Evolutionary conservation across 2,797 vertebrate species (phyloP).

Genomic region (Chrysocyon brachyurus): DNA sequence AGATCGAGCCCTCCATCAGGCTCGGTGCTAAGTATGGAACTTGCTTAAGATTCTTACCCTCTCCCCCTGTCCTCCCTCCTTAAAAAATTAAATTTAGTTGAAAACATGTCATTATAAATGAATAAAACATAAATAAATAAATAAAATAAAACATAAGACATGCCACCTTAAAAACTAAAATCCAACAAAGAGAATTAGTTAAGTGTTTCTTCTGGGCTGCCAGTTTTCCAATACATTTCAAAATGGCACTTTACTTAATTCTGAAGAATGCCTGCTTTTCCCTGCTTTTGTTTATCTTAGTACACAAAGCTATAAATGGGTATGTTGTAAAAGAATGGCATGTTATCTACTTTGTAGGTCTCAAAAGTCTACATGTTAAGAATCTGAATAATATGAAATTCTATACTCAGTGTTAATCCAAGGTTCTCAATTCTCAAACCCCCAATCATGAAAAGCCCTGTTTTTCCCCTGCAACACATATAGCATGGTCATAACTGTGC

Average conservation of each 20-base stretch:
- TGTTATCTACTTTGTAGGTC: background rate
- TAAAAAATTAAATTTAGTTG: slow-evolving; percentile 38
- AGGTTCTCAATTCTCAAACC: slow-evolving; percentile 1
- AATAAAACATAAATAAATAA: slow-evolving; percentile 2
- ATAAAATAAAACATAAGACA: background rate
- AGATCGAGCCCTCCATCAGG: background rate
- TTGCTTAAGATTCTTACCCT: background rate
- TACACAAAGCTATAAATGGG: slow-evolving; percentile 3
- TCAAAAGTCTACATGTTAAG: slow-evolving; percentile 33
- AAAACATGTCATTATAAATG: slow-evolving; percentile 37
- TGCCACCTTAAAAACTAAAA: slow-evolving; percentile 55
- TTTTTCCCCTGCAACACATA: background rate
- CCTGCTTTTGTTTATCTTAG: background rate
- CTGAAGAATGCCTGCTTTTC: slow-evolving; percentile 24
- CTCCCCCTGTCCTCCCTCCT: background rate
- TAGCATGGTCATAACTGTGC: background rate
- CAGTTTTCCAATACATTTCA: slow-evolving; percentile 53
- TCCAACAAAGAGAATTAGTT: slow-evolving; percentile 33
- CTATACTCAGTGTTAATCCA: background rate
- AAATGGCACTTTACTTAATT: slow-evolving; percentile 40
- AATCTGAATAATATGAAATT: slow-evolving; percentile 29
- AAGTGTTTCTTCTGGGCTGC: slow-evolving; percentile 22
- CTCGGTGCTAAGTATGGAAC: background rate
- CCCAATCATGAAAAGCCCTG: background rate
- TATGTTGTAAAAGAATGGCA: background rate